Base-by-base conservation (phyloP, 2,888 invertebrate species). In the Boloria euphrosyne region DNA sequence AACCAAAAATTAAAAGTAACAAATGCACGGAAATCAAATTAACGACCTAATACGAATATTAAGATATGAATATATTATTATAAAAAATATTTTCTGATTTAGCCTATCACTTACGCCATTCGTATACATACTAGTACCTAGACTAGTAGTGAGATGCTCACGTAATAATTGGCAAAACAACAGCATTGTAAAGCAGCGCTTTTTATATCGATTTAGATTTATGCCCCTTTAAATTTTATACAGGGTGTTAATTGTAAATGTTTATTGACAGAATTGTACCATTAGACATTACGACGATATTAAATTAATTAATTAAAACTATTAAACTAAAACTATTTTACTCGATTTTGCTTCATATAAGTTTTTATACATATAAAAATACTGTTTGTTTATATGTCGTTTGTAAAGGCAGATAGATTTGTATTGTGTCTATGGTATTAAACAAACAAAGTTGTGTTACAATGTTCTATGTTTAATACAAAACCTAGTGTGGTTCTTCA, bases 141-240 rank as follows among this genome's bases (percentile, higher is more conserved):
- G 71, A 71, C 71, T 71, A 66, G 71, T 71, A 72, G 73, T 71
- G 58, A 61, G 73, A 73, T 72, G 73, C 65, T 68, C 68, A 64
- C 66, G 67, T 73, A 74, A 76, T 76, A 78, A 77, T 77, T 75
- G 75, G 73, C 68, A 44, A 58, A 58, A 70, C 69, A 73, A 70
- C 66, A 66, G 59, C 65, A 67, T 59, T 64, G 68, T 71, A 71
- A 75, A 71, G 65, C 65, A 55, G 55, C n/a, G 54, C 59, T 65
- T 71, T 71, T 74, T 71, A 65, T 67, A 62, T 60, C 58, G 13
- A 51, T 43, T 66, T 60, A 60, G 44, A 69, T 69, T 69, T 69
- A 69, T 58, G 16, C 10, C 13, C 16, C n/a, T 50, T 69, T 64
- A 60, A 64, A 66, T 63, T 64, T 60, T 60, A 57, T 60, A 57